Conservation (phyloP, 2,888 invertebrate species). For the Oxytorus armatus region DNA sequence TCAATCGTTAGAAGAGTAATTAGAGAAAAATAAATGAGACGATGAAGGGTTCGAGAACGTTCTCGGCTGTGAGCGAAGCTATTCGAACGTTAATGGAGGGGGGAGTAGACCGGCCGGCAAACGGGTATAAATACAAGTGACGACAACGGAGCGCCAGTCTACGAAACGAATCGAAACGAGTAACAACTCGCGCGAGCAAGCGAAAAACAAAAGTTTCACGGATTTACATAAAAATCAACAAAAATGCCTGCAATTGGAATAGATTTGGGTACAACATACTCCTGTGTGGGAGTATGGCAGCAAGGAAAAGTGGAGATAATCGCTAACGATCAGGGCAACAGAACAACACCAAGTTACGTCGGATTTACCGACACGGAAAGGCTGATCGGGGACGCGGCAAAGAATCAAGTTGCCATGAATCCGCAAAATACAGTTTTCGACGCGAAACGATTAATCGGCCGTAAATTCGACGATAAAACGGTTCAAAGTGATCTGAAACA, state of each 20-base stretch:
- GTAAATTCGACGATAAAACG: conserved; percentile 89
- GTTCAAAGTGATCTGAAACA: conserved; percentile 92
- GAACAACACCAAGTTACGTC: conserved; percentile 91
- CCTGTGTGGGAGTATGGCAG: conserved; percentile 56
- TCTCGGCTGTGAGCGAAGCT: conserved; percentile 35
- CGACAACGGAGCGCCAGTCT: conserved; percentile 58
- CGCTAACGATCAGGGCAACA: conserved; percentile 88
- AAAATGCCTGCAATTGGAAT: conserved; percentile 86
- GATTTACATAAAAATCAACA: conserved; percentile 61
- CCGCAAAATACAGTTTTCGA: conserved; percentile 90
- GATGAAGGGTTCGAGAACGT: conserved; percentile 21
- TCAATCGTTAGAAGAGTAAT: conserved; percentile 1
- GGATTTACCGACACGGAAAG: conserved; percentile 86
- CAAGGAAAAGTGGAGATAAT: conserved; percentile 54
- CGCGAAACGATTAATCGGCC: conserved; percentile 72
- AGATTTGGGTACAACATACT: conserved; percentile 86
- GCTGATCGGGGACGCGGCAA: conserved; percentile 52
- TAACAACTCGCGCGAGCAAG: conserved; percentile 53
- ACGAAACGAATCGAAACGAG: conserved; percentile 65
- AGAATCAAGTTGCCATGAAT: conserved; percentile 90
- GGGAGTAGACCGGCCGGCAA: conserved; percentile 21
- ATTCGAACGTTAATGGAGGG: conserved; percentile 29
- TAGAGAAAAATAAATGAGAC: not conserved
- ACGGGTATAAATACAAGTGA: conserved; percentile 61
- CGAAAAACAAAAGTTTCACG: conserved; percentile 4